A percentile compares a stretch with the other conserved stretches of the same genome.
Conservation (phyloP, 1,140 invertebrate genomes). For the Hyphantria cunea region DNA sequence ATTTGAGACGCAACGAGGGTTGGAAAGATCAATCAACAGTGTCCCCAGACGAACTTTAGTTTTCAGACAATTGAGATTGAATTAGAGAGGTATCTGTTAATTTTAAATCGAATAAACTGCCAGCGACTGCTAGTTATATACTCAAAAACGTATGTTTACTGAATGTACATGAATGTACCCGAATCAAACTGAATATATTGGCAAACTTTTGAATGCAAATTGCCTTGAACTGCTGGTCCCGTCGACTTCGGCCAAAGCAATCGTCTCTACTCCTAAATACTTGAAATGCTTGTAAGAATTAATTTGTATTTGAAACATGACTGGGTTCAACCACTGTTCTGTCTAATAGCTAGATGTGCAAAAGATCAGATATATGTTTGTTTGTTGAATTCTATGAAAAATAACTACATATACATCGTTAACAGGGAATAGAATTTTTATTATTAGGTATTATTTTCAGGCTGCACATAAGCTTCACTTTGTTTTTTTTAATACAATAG, state of each 20-base stretch:
- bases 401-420: too few species aligned
- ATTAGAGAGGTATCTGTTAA: not conserved
- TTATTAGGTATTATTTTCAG: too few species aligned
- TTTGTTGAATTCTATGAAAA: too few species aligned
- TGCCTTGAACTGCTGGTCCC: not conserved
- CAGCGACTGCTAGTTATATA: not conserved
- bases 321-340: too few species aligned
- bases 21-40: not conserved
- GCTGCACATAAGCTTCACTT: too few species aligned
- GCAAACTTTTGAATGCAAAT: not conserved
- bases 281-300: not conserved
- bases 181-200: not conserved
- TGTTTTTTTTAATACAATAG: too few species aligned
- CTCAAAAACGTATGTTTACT: not conserved
- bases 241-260: not conserved
- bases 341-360: too few species aligned
- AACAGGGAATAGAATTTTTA: too few species aligned
- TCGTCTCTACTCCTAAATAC: not conserved
- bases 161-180: not conserved
- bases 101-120: not conserved
- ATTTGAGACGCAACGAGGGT: not conserved
- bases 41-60: not conserved
- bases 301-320: not conserved
- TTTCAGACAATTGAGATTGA: not conserved
- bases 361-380: too few species aligned